Base-by-base conservation (phyloP, 2,888 invertebrate species). In the Microplitis deprimator region DNA sequence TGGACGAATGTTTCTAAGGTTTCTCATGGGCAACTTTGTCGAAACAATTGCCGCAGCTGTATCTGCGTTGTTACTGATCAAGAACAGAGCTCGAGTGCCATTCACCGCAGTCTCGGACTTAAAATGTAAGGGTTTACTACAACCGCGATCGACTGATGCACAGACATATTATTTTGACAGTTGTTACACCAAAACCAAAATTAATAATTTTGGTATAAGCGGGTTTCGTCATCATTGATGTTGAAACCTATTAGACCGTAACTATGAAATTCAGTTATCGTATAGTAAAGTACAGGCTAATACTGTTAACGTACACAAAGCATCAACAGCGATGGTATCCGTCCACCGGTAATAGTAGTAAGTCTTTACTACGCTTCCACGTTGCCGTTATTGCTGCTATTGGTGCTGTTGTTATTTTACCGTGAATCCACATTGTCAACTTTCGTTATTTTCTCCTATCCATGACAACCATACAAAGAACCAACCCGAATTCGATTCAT, bases 281-380 rank as follows among this genome's bases (percentile, higher is more conserved):
- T 82, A 50, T 50, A 85, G 87, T 85, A 88, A 89, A 89, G 89
- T 89, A 89, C 88, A 88, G 85, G 86, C 86, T 89, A 89, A 89
- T 87, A 83, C 83, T 84, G 88, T 89, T 89, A 89, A 78, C 76
- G 65, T 60, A 29, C 65, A 65, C 65, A 65, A 65, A 65, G 65
- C 29, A 6, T 84, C 85, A 85, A 83, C 50, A 13, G 10, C 10
- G 50, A 2, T 29, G 13, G 13, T 50, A 50, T 50, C 50, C 50
- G 50, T 85, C 84, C 85, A 5, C 50, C 50, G 50, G 50, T 50
- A 50, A 50, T 50, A 50, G 50, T 50, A 50, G 50, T 50, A 50
- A 50, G 50, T 50, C 13, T 50, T 50, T 50, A 5, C 50, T 29
- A 29, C 29, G 29, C 29, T 29, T 29, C 4, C 29, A 29, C 29